Conservation (phyloP, 2,797 vertebrate genomes). For the Pogonophryne albipinna region DNA sequence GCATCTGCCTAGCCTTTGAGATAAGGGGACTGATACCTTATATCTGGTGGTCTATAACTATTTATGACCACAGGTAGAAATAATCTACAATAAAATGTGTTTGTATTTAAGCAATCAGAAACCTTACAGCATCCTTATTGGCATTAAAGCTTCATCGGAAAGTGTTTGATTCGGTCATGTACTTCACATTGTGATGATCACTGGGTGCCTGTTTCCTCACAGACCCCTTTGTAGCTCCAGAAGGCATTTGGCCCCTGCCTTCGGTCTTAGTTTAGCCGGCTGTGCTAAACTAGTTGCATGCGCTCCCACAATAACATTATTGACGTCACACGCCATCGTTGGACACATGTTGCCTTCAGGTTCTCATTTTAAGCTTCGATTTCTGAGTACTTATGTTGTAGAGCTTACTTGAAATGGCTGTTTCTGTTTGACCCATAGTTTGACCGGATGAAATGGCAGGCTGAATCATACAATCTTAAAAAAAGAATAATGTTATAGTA, state of each 20-base stretch:
- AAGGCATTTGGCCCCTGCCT: slow-evolving; percentile 56
- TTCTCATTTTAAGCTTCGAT: slow-evolving; percentile 20
- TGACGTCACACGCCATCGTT: slow-evolving; percentile 83
- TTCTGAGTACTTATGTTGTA: background rate
- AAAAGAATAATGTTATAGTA: background rate
- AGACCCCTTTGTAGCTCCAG: slow-evolving; percentile 37
- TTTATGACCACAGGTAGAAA: background rate
- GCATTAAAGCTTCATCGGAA: background rate
- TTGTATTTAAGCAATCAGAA: background rate
- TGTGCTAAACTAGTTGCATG: slow-evolving; percentile 72
- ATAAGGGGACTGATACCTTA: background rate
- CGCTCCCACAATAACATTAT: slow-evolving; percentile 81
- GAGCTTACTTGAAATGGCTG: background rate
- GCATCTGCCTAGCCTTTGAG: background rate
- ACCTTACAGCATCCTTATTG: background rate
- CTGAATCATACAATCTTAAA: background rate
- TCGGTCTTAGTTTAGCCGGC: slow-evolving; percentile 55
- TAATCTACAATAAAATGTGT: slow-evolving; percentile 12
- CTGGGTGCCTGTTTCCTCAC: slow-evolving; percentile 8
- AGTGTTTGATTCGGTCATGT: slow-evolving; percentile 14
- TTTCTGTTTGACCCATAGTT: background rate
- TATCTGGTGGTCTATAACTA: background rate
- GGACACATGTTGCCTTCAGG: slow-evolving; percentile 70
- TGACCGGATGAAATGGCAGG: too few species aligned
- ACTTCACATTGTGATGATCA: slow-evolving; percentile 18